Conservation (phyloP, 2,113 vertebrate genomes). For the Mesitornis unicolor region DNA sequence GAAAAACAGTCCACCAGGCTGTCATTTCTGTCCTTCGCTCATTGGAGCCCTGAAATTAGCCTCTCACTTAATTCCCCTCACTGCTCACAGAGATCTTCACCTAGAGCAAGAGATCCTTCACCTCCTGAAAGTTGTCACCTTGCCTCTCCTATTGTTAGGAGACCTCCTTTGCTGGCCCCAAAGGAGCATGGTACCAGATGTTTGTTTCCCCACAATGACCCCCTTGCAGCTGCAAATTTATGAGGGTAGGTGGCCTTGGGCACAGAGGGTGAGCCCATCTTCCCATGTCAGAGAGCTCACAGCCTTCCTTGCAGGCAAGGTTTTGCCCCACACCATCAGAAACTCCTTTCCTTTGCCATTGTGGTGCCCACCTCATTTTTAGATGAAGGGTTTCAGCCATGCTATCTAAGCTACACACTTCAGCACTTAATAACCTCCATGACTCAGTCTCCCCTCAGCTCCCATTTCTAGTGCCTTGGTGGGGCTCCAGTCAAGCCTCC, state of each 20-base stretch:
- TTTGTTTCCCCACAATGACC: background rate
- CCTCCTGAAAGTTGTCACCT: background rate
- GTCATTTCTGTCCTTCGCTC: background rate
- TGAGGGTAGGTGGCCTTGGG: background rate
- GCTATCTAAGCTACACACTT: background rate
- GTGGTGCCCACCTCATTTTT: background rate
- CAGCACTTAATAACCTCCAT: background rate
- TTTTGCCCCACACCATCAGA: background rate
- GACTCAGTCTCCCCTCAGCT: background rate
- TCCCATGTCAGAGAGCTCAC: background rate
- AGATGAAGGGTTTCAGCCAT: background rate
- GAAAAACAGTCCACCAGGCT: background rate
- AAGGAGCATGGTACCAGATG: background rate
- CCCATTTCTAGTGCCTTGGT: background rate
- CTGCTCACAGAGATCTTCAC: fast-evolving
- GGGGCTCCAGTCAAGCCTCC: background rate
- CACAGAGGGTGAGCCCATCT: background rate
- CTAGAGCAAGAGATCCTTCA: background rate
- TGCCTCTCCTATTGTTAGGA: background rate
- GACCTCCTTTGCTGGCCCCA: background rate
- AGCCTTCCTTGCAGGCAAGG: background rate
- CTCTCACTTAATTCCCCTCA: background rate
- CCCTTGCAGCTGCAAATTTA: background rate
- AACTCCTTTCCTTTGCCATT: background rate
- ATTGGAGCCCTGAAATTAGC: background rate